A percentile compares a stretch with the other conserved stretches of the same genome.
phyloP scores from a whole-genome alignment of 1,140 invertebrate species.

The Ditylenchus dipsaci region DNA sequence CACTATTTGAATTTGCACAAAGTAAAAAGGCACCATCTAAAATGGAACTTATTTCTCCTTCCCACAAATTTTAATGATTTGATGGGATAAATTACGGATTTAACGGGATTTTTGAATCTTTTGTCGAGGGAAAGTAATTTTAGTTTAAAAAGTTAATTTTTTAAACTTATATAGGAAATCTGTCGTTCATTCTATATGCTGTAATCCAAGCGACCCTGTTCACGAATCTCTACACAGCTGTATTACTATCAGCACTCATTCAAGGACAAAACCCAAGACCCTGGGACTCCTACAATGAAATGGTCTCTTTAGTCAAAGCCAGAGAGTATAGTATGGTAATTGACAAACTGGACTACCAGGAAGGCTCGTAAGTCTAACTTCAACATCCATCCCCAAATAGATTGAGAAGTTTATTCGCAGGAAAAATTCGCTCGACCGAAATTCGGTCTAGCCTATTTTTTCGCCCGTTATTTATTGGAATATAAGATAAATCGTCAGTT shows the following conservation, averaged over 20 bases:
- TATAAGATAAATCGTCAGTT: no score
- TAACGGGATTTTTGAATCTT: background rate
- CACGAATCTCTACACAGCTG: slow-evolving; percentile 35
- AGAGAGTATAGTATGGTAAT: slow-evolving; percentile 37
- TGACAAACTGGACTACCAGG: slow-evolving; percentile 33
- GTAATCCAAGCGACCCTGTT: slow-evolving; percentile 38
- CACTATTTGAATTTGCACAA: no score
- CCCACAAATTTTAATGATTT: no score
- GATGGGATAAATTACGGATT: no score
- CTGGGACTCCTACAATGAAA: slow-evolving; percentile 36
- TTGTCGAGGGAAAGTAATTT: background rate
- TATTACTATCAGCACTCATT: slow-evolving; percentile 34
- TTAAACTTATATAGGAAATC: slow-evolving; percentile 19
- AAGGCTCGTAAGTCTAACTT: slow-evolving; percentile 20
- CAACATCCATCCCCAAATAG: background rate
- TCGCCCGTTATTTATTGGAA: no score
- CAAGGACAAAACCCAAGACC: slow-evolving; percentile 35
- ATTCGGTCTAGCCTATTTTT: no score
- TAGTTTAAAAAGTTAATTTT: background rate
- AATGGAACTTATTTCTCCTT: no score
- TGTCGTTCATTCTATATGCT: slow-evolving; percentile 37
- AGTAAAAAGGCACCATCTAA: no score
- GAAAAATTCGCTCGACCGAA: no score
- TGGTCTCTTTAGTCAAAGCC: slow-evolving; percentile 20
- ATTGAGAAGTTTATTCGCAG: no score